phyloP scores from a whole-genome alignment of 2,113 vertebrate species.

The Hiodon tergisus region DNA sequence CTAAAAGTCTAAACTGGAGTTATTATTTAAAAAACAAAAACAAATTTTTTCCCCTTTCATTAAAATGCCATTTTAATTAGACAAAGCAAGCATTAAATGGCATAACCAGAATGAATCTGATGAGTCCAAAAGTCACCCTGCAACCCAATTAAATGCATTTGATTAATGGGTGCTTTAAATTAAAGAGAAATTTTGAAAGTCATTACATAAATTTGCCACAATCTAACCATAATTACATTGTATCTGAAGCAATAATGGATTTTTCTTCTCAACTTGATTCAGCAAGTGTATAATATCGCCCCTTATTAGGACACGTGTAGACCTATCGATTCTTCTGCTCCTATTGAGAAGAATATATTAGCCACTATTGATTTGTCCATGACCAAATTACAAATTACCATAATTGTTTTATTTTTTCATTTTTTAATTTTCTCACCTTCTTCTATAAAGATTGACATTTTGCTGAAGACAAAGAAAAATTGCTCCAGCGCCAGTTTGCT shows the following conservation, averaged over 20 bases:
- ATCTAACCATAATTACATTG: no score
- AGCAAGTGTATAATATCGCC: background rate
- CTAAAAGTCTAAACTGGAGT: no score
- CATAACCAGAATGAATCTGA: no score
- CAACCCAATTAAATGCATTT: no score
- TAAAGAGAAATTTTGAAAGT: no score
- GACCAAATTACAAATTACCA: background rate
- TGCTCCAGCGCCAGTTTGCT: background rate
- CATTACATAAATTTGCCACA: no score
- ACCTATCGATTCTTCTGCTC: background rate
- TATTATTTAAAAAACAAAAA: no score
- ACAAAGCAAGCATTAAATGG: no score
- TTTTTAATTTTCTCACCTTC: background rate
- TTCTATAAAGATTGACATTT: background rate
- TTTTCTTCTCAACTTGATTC: background rate
- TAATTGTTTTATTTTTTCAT: background rate
- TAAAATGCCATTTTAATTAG: no score
- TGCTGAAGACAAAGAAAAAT: background rate
- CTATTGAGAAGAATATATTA: background rate
- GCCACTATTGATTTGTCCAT: background rate
- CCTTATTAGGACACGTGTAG: background rate
- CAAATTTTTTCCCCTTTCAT: no score
- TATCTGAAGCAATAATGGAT: background rate
- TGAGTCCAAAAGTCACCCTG: no score
- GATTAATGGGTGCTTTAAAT: no score